Percentiles rank a stretch among this genome's conserved stretches.
Conservation (phyloP, 2,888 invertebrate genomes). For the Chymomyza amoena region DNA sequence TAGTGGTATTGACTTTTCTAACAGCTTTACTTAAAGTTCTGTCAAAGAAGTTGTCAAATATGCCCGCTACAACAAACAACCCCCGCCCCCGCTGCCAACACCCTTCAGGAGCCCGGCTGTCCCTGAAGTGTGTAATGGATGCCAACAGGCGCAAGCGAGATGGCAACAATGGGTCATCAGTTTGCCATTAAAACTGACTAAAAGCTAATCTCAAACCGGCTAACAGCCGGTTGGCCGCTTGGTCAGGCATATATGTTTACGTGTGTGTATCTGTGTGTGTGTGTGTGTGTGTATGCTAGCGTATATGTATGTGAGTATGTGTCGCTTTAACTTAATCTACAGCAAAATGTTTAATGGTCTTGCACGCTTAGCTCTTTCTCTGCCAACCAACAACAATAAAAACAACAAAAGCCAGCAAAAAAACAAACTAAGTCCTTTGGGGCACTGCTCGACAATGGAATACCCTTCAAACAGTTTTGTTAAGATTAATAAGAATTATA, state of each 20-base stretch:
- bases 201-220: constrained; percentile 2
- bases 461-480: too few relatives aligned
- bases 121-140: not conserved
- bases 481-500: too few relatives aligned
- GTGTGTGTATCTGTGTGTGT: not conserved
- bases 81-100: too few relatives aligned
- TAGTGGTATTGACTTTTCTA: not conserved
- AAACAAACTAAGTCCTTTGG: not conserved
- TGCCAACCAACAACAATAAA: not conserved
- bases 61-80: not conserved
- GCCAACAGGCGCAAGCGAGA: not conserved
- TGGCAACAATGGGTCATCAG: not conserved
- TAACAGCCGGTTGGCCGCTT: not conserved
- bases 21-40: not conserved
- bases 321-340: not conserved
- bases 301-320: not conserved
- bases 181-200: constrained; percentile 9
- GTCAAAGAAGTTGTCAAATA: not conserved
- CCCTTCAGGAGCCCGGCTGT: too few relatives aligned
- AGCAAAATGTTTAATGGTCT: not conserved
- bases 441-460: too few relatives aligned
- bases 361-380: not conserved
- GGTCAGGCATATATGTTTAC: not conserved
- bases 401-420: not conserved
- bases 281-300: not conserved